Evolutionary conservation across 2,113 vertebrate species (phyloP), one percentile per base, ranked within the genome.

Genomic region (Notothenia coriiceps): DNA sequence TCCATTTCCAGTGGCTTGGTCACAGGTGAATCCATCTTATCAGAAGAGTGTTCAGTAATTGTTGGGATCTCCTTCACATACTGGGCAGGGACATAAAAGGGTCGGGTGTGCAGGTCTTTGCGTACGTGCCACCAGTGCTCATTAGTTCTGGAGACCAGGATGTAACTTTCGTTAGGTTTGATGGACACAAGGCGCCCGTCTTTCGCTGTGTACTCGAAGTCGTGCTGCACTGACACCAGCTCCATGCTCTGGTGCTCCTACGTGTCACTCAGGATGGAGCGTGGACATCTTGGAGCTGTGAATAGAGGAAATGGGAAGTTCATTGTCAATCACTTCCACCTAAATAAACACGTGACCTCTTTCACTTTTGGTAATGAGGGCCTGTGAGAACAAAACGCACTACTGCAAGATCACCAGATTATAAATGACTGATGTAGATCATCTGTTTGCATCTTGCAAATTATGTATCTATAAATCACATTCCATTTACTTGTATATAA

Each of bases 91-190:
- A 98, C 91, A 70, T 96, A 98, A 86, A 98, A 98, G 60, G 98
- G 96, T 4, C 91, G 94, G 17, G 94, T 35, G 47, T 85, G 67
- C 84, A 25, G 93, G 75, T 95, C 95, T 82, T 77, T 95, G 67
- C 93, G 78, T 52, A 99, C 97, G 1, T 97, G 96, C 98, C 98
- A 98, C 97, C 98, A 98, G 93, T 97, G 95, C 8, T 96, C 94
- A 1, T 96, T 98, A 22, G 96, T 97, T 64, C 95, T 95, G 55
- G 94, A 93, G 60, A 98, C 78, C 22, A 98, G 95, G 47, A 96
- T 86, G 69, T 97, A 98, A 67, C 92, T 93, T 82, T 99, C 98
- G 0, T 96, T 93, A 5, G 96, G 96, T 59, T 95, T 96, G 90
- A 98, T 98, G 89, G 95, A 94, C 4, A 98, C 91, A 1, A 88